Percentiles rank a stretch among this genome's conserved stretches.
phyloP scores from a whole-genome alignment of 2,888 invertebrate species.

The Temnothorax unifasciatus region DNA sequence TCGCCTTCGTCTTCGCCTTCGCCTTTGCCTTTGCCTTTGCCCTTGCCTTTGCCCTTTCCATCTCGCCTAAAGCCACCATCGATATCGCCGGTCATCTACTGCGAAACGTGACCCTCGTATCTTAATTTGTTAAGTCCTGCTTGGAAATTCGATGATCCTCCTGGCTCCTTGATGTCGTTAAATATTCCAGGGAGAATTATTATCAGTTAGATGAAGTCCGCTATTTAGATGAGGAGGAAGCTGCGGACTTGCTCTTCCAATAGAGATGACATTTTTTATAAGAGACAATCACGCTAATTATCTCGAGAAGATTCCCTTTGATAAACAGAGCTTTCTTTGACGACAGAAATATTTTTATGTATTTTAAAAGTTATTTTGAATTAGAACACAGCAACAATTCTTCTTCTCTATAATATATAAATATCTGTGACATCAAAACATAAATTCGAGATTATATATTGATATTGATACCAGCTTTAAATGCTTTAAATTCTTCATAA shows the following conservation, averaged over 20 bases:
- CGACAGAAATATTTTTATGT: background rate
- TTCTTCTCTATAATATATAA: background rate
- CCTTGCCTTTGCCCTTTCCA: conserved; percentile 59
- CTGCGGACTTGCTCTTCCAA: background rate
- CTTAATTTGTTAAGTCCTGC: conserved; percentile 61
- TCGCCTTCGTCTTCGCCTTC: conserved; percentile 27
- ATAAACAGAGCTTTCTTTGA: background rate
- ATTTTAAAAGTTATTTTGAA: background rate
- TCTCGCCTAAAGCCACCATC: conserved; percentile 67
- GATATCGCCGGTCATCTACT: conserved; percentile 59
- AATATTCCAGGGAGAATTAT: conserved; percentile 15
- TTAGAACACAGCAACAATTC: background rate
- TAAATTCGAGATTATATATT: background rate
- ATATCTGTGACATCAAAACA: background rate
- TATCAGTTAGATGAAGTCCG: conserved; percentile 5
- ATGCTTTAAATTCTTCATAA: background rate
- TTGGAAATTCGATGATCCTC: conserved; percentile 18
- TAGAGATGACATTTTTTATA: background rate
- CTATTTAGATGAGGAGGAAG: background rate
- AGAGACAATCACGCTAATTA: background rate
- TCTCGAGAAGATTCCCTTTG: background rate
- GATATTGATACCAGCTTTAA: background rate
- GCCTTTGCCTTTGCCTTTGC: background rate
- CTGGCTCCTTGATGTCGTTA: background rate
- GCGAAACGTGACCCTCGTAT: conserved; percentile 70